Evolutionary conservation across 1,140 invertebrate species (phyloP).

Genomic region (Pomacea maculata): DNA sequence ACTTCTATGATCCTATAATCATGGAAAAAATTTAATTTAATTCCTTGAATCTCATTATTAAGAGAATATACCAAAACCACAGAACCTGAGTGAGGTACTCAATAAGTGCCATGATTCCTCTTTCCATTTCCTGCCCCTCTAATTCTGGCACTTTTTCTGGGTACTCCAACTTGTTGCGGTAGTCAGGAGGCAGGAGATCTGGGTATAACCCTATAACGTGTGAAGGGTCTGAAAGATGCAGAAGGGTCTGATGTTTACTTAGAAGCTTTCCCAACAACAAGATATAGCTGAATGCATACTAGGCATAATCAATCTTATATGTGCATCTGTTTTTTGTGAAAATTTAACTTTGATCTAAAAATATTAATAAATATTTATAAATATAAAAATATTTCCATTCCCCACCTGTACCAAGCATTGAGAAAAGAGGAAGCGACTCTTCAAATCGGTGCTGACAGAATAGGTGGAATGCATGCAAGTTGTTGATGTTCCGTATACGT

Average conservation of each 20-base stretch:
- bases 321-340: neutral
- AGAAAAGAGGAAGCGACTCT: conserved; percentile 90
- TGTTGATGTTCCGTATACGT: conserved; percentile 87
- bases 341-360: neutral
- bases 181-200: conserved; percentile 80
- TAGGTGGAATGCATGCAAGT: conserved; percentile 87
- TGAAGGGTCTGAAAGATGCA: conserved; percentile 77
- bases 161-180: conserved; percentile 69
- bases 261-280: neutral
- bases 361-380: no score
- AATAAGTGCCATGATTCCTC: conserved; percentile 87
- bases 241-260: neutral
- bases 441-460: conserved; percentile 88
- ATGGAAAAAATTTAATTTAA: neutral
- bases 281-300: neutral
- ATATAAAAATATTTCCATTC: no score
- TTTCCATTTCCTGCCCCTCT: conserved; percentile 86
- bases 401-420: conserved; percentile 80
- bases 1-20: neutral
- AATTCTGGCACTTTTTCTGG: conserved; percentile 73
- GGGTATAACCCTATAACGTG: conserved; percentile 95
- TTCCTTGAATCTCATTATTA: no score
- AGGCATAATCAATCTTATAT: neutral
- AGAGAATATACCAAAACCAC: neutral
- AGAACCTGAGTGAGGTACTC: conserved; percentile 84